Evolutionary conservation across 2,797 vertebrate species (phyloP).

Genomic region (Potorous gilbertii): DNA sequence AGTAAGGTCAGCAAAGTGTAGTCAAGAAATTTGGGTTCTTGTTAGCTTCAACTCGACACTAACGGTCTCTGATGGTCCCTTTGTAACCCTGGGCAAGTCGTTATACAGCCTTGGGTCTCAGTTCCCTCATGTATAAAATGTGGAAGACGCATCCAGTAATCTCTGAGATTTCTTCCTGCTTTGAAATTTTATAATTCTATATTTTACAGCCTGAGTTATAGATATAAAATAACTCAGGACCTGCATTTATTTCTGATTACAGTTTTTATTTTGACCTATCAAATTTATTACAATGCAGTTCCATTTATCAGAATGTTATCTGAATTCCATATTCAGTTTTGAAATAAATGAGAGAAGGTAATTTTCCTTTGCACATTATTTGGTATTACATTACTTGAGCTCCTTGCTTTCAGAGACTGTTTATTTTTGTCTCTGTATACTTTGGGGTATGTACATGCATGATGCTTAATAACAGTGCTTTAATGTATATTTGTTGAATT

Average conservation of each 20-base stretch:
- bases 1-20: neutral
- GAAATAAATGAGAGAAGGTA: constrained; percentile 48
- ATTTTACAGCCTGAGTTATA: constrained; percentile 46
- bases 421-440: neutral
- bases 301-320: constrained; percentile 27
- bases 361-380: constrained; percentile 41
- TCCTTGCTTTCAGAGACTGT: neutral
- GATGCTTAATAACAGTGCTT: neutral
- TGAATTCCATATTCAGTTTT: constrained; percentile 25
- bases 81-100: neutral
- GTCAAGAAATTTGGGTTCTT: neutral
- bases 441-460: neutral
- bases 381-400: neutral
- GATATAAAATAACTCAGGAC: constrained; percentile 43
- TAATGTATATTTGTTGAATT: neutral
- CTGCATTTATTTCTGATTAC: constrained; percentile 42
- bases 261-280: constrained; percentile 39
- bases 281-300: constrained; percentile 31
- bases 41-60: neutral
- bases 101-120: neutral
- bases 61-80: neutral
- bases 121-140: neutral
- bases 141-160: neutral
- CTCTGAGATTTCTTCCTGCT: neutral
- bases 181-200: constrained; percentile 64